Conservation (phyloP, 1,140 invertebrate species). For the Pseudomyrmex cubaensis region DNA sequence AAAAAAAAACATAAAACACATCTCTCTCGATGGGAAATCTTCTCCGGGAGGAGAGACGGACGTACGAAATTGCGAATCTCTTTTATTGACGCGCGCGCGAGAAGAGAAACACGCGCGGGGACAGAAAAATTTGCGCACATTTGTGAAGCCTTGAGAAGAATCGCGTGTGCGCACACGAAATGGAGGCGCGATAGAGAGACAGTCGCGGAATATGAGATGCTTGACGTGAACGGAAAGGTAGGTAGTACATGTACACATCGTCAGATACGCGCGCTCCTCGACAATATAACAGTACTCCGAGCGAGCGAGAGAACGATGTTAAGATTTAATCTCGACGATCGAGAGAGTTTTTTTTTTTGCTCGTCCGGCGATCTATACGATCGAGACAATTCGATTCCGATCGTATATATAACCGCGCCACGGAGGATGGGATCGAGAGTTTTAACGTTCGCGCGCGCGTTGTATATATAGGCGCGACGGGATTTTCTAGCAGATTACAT, state of each 20-base stretch:
- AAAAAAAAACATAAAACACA: not conserved
- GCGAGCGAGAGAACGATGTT: not conserved
- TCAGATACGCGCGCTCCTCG: not conserved
- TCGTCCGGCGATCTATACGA: not conserved
- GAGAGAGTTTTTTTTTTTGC: conserved; percentile 23
- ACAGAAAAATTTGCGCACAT: conserved; percentile 20
- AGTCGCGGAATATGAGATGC: not conserved
- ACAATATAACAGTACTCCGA: conserved; percentile 12
- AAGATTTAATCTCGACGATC: conserved; percentile 47
- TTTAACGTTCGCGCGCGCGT: not conserved
- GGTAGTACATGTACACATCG: conserved; percentile 4
- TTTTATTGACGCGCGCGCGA: not conserved
- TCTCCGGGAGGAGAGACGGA: not conserved
- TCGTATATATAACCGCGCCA: not conserved
- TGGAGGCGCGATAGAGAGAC: not conserved
- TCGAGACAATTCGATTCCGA: conserved; percentile 44
- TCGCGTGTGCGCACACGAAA: not conserved
- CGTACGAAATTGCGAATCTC: conserved; percentile 9
- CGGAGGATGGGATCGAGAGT: too few species aligned
- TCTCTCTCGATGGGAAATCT: not conserved
- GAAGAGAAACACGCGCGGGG: too few species aligned
- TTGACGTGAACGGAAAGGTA: not conserved
- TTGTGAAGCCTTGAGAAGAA: not conserved
- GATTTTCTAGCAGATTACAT: conserved; percentile 20
- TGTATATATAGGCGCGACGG: not conserved